Evolutionary conservation across 1,140 invertebrate species (phyloP), one percentile per base, ranked within the genome.

Genomic region (Yoshiicerus persimilis): DNA sequence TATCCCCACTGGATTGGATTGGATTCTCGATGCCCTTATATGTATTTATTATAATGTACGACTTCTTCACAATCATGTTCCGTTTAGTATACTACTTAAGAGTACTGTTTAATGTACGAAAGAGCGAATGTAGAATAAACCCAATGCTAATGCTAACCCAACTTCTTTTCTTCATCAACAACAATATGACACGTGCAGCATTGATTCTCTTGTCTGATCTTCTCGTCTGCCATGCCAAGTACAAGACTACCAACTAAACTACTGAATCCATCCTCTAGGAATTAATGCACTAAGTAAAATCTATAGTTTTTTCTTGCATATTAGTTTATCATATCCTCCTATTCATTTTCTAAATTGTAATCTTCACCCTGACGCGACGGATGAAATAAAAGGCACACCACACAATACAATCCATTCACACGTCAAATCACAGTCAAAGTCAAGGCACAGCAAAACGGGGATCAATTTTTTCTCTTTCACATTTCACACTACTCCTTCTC

Each of bases 121-220:
- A n/a, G n/a, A 66, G 20, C 13, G 2, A 4, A 8, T 3, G 5
- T 25, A 66, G n/a, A n/a, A 23, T 4, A 66, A 66, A 10, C n/a
- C 20, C 56, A 64, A 9, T 5, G 5, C n/a, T 64, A 11, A 32
- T 80, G 27, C 13, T 77, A 36, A 20, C 32, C 75, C n/a, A 70
- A 32, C 34, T 32, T 80, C 32, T 32, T 80, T 36, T 36, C 75
- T 80, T 38, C 32, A 80, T 80, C 20, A 38, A 80, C 75, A 80
- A 80, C 75, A 80, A 80, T 80, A 80, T 80, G 75, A 80, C 75
- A 80, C 75, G 75, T 80, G 75, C 75, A 80, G 75, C 75, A 80
- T 80, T 80, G 75, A 80, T 36, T 80, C 75, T 80, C 75, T 36
- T 80, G 75, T 80, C 75, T 80, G 25, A 70, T 34, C 20, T 80